Percentiles rank a stretch among this genome's conserved stretches.
These are phyloP conservation scores for Agrotis ipsilon DNA, from an alignment of 2,888 invertebrate species.

Conservation along the genomic window DNA sequence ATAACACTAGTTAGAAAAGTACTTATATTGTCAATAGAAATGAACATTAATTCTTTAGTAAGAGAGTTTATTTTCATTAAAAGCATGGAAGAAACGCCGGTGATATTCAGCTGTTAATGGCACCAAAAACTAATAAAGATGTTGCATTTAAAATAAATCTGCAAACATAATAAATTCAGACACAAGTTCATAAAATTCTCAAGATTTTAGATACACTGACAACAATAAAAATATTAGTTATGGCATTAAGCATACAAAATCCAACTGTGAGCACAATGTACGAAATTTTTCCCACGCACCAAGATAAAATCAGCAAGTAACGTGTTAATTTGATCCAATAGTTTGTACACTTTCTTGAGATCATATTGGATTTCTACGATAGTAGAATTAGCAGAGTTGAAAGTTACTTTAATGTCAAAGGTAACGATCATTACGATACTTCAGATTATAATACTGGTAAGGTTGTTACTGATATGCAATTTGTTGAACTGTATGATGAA, in stretches of 20 bases:
- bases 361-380: conserved; percentile 23
- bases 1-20: conserved; percentile 27
- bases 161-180: background rate
- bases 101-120: background rate
- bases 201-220: conserved; percentile 33
- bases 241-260: conserved; percentile 47
- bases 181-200: conserved; percentile 14
- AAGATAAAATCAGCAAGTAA: conserved; percentile 49
- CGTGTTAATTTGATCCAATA: conserved; percentile 50
- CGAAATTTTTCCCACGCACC: conserved; percentile 54
- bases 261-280: conserved; percentile 38
- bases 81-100: too few relatives aligned
- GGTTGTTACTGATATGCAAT: background rate
- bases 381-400: background rate
- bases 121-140: background rate
- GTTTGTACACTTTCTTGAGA: conserved; percentile 46
- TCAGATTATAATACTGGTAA: background rate
- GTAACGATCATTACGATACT: background rate
- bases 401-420: conserved; percentile 8
- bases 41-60: background rate
- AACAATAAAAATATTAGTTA: conserved; percentile 57
- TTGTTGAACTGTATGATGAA: too few relatives aligned
- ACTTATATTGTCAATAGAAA: background rate
- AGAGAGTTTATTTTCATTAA: background rate
- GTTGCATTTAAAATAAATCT: background rate